Evolutionary conservation across 23 tunicate species (phyloP).

Genomic region (Pegea sp.): DNA sequence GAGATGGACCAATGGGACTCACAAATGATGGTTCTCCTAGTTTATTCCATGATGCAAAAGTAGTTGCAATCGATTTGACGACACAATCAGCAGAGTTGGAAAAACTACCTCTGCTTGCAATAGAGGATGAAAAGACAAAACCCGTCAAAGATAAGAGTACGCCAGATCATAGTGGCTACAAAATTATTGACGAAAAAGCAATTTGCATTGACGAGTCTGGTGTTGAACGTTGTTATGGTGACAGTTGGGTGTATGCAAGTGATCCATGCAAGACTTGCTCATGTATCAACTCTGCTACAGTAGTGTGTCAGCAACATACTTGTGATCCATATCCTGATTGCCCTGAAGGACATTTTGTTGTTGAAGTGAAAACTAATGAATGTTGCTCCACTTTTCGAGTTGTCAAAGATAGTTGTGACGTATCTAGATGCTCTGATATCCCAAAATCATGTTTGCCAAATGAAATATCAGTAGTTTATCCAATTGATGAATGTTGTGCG

Average conservation of each 20-base stretch:
- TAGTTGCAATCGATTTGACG: conserved; percentile 3
- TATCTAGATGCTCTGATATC: conserved; percentile 10
- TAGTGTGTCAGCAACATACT: conserved; percentile 28
- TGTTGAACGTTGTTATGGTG: conserved; percentile 54
- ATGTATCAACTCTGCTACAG: conserved; percentile 30
- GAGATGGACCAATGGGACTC: conserved; percentile 24
- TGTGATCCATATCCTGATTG: conserved; percentile 85
- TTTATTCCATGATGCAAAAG: conserved; percentile 36
- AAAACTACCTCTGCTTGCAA: too few species aligned
- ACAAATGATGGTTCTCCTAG: conserved; percentile 25
- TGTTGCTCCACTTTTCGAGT: conserved; percentile 60
- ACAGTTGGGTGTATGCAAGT: conserved; percentile 37
- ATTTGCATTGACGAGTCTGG: conserved; percentile 82
- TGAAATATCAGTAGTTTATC: conserved; percentile 20
- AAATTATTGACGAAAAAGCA: conserved; percentile 37
- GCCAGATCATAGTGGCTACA: conserved; percentile 13
- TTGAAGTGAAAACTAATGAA: conserved; percentile 49
- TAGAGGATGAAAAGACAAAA: conserved; percentile 6
- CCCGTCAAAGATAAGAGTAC: conserved; percentile 6
- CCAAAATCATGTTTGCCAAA: conserved; percentile 21
- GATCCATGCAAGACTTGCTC: conserved; percentile 67
- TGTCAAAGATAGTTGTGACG: conserved; percentile 65
- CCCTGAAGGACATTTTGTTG: conserved; percentile 64
- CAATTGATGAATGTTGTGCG: conserved; percentile 54
- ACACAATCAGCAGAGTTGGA: conserved; percentile 1